A percentile compares a stretch with the other conserved stretches of the same genome.
phyloP scores from a whole-genome alignment of 2,797 vertebrate species.

The Gallinago nigripennis region DNA sequence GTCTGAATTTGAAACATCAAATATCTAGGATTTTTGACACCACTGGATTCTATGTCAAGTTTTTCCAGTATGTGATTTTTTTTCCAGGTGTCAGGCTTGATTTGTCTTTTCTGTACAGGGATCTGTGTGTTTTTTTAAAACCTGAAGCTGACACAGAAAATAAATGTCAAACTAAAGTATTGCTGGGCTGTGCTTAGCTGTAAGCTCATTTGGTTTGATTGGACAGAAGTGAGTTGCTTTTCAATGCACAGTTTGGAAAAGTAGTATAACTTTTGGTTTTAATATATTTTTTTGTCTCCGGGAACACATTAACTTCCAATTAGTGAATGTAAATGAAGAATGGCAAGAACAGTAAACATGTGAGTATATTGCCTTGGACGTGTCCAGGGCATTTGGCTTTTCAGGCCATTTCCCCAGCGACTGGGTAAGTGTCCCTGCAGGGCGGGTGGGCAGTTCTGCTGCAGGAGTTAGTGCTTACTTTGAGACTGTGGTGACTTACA shows the following conservation, averaged over 20 bases:
- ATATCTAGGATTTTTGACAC: slow-evolving; percentile 32
- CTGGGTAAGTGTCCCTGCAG: not conserved
- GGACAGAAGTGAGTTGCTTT: not conserved
- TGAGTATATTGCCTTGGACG: not conserved
- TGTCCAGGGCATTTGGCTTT: not conserved
- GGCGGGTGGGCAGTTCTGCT: not conserved
- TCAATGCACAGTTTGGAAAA: not conserved
- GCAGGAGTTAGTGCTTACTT: not conserved
- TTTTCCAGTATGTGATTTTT: not conserved
- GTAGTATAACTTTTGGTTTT: not conserved
- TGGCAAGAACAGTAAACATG: not conserved
- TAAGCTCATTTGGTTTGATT: not conserved
- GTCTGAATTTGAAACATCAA: slow-evolving; percentile 44
- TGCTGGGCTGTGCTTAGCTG: not conserved
- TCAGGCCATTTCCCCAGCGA: not conserved
- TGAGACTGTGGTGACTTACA: not conserved
- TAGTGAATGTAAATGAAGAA: slow-evolving; percentile 14
- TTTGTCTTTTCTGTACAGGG: not conserved
- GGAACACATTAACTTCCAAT: slow-evolving; percentile 22
- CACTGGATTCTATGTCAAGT: slow-evolving; percentile 24
- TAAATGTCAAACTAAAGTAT: not conserved
- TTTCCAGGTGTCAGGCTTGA: not conserved
- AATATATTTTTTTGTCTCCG: slow-evolving; percentile 3
- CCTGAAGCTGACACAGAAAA: not conserved
- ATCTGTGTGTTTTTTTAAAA: not conserved